Percentiles rank a stretch among this genome's conserved stretches.
Conservation (phyloP, 2,888 invertebrate species). For the Sinohyriopsis cumingii region DNA sequence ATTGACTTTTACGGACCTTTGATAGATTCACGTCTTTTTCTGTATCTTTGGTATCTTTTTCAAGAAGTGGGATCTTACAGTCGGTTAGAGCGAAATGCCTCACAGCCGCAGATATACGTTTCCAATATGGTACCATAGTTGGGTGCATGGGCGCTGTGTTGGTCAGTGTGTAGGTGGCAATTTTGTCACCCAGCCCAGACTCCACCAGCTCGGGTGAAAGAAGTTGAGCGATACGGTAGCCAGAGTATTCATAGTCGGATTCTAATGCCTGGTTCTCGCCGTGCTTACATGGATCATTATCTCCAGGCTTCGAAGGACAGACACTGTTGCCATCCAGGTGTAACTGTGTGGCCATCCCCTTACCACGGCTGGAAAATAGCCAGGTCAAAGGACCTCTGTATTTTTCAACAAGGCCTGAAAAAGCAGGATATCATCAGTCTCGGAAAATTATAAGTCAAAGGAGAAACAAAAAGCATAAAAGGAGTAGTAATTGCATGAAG, state of each 20-base stretch:
- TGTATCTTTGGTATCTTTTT: slow-evolving; percentile 17
- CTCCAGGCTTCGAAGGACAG: slow-evolving; percentile 5
- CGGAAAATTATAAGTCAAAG: neutral
- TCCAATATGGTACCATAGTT: slow-evolving; percentile 54
- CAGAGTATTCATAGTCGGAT: slow-evolving; percentile 42
- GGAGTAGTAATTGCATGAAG: too few species aligned
- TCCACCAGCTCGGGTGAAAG: slow-evolving; percentile 54
- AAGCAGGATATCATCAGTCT: neutral
- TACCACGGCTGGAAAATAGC: slow-evolving; percentile 45
- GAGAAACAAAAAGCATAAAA: too few species aligned
- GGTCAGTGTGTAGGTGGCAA: slow-evolving; percentile 56
- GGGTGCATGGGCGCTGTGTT: slow-evolving; percentile 58
- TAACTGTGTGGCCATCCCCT: slow-evolving; percentile 34
- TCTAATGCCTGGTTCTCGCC: slow-evolving; percentile 51
- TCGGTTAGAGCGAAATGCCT: slow-evolving; percentile 49
- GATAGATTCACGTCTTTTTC: slow-evolving; percentile 23
- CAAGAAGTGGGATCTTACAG: slow-evolving; percentile 47
- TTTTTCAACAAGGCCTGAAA: slow-evolving; percentile 49
- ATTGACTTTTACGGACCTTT: slow-evolving; percentile 17
- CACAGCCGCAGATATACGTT: slow-evolving; percentile 36
- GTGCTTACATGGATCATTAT: slow-evolving; percentile 41
- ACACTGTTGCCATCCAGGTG: slow-evolving; percentile 35
- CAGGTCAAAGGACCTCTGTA: slow-evolving; percentile 41
- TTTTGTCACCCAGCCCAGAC: slow-evolving; percentile 36
- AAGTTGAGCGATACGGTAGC: slow-evolving; percentile 50